Evolutionary conservation across 2,113 vertebrate genomes (phyloP).

Genomic region (Phyllopteryx taeniolatus): DNA sequence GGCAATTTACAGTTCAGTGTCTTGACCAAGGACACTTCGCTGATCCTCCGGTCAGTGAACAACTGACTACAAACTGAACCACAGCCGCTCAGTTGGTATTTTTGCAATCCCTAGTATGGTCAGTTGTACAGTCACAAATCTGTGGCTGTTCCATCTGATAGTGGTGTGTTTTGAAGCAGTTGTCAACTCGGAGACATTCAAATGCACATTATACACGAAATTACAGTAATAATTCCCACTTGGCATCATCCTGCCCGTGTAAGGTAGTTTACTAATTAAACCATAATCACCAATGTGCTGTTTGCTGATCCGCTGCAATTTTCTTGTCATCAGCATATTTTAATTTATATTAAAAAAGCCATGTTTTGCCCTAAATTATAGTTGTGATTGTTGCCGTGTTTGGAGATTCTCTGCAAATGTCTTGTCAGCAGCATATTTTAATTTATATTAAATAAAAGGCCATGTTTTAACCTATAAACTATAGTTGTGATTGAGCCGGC

Average conservation of each 20-base stretch:
- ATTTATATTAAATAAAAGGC: neutral
- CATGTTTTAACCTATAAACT: neutral
- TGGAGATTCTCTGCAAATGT: neutral
- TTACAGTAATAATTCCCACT: neutral
- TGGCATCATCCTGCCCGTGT: slow-evolving; percentile 7
- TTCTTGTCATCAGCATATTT: slow-evolving; percentile 8
- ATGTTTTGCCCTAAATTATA: neutral
- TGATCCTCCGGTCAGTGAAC: no score
- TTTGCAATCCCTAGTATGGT: no score
- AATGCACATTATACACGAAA: no score
- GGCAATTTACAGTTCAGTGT: no score
- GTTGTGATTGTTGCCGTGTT: neutral
- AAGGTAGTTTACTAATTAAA: neutral
- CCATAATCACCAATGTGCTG: neutral
- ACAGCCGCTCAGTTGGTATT: no score
- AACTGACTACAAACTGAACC: no score
- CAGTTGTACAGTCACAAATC: no score
- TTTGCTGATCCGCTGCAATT: neutral
- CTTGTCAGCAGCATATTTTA: slow-evolving; percentile 8
- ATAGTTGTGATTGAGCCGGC: slow-evolving; percentile 23
- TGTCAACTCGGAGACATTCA: no score
- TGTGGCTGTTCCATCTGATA: no score
- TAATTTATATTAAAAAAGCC: neutral
- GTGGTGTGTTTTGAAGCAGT: no score
- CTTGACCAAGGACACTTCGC: no score